phyloP scores from a whole-genome alignment of 2,888 invertebrate genomes.

The Trichogramma evanescens region DNA sequence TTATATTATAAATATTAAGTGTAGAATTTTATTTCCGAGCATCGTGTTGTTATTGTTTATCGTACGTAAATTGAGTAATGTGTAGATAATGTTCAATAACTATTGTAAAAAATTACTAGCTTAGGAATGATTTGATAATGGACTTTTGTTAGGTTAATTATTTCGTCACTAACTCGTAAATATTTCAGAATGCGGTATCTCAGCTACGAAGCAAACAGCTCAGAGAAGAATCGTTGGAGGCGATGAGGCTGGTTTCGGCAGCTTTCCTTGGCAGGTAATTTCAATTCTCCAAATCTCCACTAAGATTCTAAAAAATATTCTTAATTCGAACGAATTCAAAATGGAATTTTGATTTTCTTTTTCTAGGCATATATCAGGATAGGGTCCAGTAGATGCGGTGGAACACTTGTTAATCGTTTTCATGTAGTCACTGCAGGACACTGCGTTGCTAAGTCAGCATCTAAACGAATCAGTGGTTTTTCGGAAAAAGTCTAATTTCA shows the following conservation, averaged over 20 bases:
- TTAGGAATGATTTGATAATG: neutral
- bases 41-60: constrained; percentile 1
- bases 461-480: neutral
- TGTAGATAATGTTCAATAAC: neutral
- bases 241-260: constrained; percentile 88
- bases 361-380: constrained; percentile 77
- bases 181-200: constrained; percentile 77
- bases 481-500: neutral
- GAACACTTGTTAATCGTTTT: constrained; percentile 80
- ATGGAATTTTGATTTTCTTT: neutral
- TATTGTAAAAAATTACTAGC: neutral
- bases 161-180: constrained; percentile 23
- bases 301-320: neutral
- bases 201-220: constrained; percentile 76
- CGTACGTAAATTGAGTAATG: neutral
- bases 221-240: constrained; percentile 88
- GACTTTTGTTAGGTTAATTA: constrained; percentile 3
- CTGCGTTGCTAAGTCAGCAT: constrained; percentile 69
- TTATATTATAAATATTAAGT: neutral
- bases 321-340: neutral
- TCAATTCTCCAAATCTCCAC: no score
- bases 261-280: constrained; percentile 84
- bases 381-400: constrained; percentile 89
- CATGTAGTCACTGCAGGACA: constrained; percentile 93
- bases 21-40: neutral